Evolutionary conservation across 2,888 invertebrate species (phyloP), one percentile per base, ranked within the genome.

Genomic region (Proisotoma minuta): DNA sequence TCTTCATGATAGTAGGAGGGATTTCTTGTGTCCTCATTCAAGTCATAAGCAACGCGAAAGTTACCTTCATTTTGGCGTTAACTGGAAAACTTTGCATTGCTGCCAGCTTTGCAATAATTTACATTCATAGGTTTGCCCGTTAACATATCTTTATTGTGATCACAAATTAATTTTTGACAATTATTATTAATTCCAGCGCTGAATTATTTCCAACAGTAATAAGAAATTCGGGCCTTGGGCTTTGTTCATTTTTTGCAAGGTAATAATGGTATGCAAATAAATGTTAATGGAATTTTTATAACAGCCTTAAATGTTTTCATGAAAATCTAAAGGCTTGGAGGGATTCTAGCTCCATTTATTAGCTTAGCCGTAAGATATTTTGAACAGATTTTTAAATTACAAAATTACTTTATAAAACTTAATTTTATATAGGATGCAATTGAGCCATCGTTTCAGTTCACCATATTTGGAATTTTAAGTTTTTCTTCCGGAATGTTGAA

Each of bases 121-220:
- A 81, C 74, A 77, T 81, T 5, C 80, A 77, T 71, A 68, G 53
- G 53, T 54, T 28, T 8, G n/a, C 5, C 8, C 23, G 5, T 18
- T 12, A 43, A 5, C 18, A 43, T 34, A 34, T 34, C 34, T 10
- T 34, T 34, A 15, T 10, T 34, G 34, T 34, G 15, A 34, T 34
- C n/a, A n/a, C n/a, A 34, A 10, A 15, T 34, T 10, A 34, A 10
- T 10, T 34, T 34, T 34, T 34, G 15, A 10, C 15, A 15, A 34
- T 8, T 34, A 10, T 34, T 34, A 34, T 15, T 10, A 34, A 34
- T 24, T 57, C 48, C 39, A 78, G 79, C 12, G 79, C 79, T 1
- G 81, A 81, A 70, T 75, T 81, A 2, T 81, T 79, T 73, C 81
- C 81, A 0, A 81, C 81, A 0, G 76, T 78, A 2, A 75, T 79